Conservation (phyloP, 2,888 invertebrate genomes). For the Lasiommata megera region DNA sequence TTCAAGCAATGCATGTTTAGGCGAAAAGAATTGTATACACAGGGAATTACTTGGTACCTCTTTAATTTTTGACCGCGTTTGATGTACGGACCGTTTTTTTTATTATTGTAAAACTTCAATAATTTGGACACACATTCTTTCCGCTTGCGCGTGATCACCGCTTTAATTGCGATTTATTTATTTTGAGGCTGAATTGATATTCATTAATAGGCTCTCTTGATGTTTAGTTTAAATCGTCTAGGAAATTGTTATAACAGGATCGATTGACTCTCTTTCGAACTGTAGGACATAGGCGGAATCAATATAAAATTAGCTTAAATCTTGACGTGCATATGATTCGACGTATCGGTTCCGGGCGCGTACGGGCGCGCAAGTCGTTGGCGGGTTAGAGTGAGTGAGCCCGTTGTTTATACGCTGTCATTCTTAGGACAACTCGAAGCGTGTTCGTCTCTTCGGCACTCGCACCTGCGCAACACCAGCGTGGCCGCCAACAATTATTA, state of each 20-base stretch:
- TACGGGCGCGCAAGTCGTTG: conserved; percentile 53
- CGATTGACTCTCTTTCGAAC: background rate
- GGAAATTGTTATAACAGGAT: background rate
- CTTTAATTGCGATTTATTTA: conserved; percentile 60
- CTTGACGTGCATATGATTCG: background rate
- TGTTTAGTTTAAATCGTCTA: background rate
- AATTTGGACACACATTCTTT: conserved; percentile 75
- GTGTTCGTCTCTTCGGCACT: conserved; percentile 72
- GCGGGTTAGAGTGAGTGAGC: conserved; percentile 38
- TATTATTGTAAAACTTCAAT: conserved; percentile 53
- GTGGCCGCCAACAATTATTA: conserved; percentile 80
- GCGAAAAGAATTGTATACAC: conserved; percentile 75
- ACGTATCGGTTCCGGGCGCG: conserved; percentile 57
- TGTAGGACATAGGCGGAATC: background rate
- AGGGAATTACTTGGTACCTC: conserved; percentile 41
- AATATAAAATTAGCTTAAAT: background rate
- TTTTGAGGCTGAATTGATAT: conserved; percentile 29
- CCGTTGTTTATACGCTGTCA: conserved; percentile 51
- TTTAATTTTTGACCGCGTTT: conserved; percentile 62
- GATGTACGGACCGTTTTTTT: conserved; percentile 58
- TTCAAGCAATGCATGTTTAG: conserved; percentile 76
- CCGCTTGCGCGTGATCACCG: conserved; percentile 80
- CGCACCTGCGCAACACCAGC: conserved; percentile 73
- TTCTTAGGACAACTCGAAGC: conserved; percentile 81
- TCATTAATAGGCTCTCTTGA: conserved; percentile 3